Percentiles rank a stretch among this genome's conserved stretches.
Conservation (phyloP, 2,797 vertebrate genomes). For the Vultur gryphus region DNA sequence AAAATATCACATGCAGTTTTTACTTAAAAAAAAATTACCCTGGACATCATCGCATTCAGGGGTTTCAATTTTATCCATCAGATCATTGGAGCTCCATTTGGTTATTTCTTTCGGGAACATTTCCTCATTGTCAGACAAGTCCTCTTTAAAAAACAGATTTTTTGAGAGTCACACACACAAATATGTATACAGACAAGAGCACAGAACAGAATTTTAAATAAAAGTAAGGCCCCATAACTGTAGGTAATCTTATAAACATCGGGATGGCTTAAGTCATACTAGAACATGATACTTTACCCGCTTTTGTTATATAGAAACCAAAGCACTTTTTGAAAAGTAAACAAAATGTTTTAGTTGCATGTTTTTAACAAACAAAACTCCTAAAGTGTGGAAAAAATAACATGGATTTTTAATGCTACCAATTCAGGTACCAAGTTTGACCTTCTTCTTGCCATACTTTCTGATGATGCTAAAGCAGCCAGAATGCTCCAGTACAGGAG, state of each 20-base stretch:
- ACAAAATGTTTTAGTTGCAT: not conserved
- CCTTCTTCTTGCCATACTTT: not conserved
- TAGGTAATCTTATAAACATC: not conserved
- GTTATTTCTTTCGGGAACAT: conserved; percentile 91
- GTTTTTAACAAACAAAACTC: not conserved
- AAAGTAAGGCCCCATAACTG: not conserved
- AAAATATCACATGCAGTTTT: not conserved
- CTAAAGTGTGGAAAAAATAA: not conserved
- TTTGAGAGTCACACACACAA: conserved; percentile 4
- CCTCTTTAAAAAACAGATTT: conserved; percentile 78
- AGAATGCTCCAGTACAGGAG: not conserved
- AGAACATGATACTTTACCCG: not conserved
- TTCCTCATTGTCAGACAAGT: conserved; percentile 91
- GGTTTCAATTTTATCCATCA: conserved; percentile 96
- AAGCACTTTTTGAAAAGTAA: not conserved
- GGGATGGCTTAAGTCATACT: not conserved
- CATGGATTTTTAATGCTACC: not conserved
- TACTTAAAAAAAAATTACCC: conserved; percentile 71
- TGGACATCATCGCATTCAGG: conserved; percentile 85
- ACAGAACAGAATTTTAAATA: not conserved
- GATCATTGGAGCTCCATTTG: conserved; percentile 96
- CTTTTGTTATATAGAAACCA: not conserved
- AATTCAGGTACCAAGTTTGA: not conserved
- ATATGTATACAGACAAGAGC: not conserved
- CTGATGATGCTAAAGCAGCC: not conserved